These are phyloP conservation scores for Sylvietta virens DNA, from an alignment of 2,113 vertebrate genomes.

Conservation along the genomic window DNA sequence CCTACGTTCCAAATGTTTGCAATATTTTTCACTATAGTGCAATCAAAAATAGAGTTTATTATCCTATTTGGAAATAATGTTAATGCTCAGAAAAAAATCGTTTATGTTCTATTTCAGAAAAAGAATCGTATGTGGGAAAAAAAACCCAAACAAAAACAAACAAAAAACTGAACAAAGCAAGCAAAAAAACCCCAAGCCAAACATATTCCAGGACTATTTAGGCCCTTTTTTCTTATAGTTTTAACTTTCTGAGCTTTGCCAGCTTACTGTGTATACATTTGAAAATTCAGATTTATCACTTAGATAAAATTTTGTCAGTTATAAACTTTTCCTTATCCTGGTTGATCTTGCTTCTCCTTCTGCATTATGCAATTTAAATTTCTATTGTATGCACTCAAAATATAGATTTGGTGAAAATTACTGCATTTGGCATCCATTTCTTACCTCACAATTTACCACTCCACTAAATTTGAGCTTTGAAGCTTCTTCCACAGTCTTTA, in stretches of 20 bases:
- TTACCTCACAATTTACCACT: background rate
- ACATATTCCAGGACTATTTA: background rate
- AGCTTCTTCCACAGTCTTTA: background rate
- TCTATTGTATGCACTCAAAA: background rate
- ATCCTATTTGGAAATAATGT: background rate
- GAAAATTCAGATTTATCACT: background rate
- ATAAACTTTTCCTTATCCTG: background rate
- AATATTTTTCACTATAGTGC: background rate
- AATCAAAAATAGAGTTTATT: background rate
- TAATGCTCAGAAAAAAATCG: background rate
- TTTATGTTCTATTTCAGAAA: background rate
- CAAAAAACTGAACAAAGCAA: background rate
- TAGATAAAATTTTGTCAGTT: background rate
- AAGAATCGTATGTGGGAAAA: rapidly evolving
- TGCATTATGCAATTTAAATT: background rate
- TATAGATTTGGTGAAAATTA: background rate
- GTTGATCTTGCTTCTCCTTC: background rate
- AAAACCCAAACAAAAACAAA: background rate
- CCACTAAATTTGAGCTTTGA: background rate
- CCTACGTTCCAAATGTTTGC: background rate
- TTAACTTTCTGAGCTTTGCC: background rate
- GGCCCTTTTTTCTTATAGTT: background rate
- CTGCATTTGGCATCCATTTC: background rate
- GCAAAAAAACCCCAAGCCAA: background rate
- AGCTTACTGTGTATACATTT: background rate